Base-by-base conservation (phyloP, 2,888 invertebrate genomes). In the Augiades crinisus region DNA sequence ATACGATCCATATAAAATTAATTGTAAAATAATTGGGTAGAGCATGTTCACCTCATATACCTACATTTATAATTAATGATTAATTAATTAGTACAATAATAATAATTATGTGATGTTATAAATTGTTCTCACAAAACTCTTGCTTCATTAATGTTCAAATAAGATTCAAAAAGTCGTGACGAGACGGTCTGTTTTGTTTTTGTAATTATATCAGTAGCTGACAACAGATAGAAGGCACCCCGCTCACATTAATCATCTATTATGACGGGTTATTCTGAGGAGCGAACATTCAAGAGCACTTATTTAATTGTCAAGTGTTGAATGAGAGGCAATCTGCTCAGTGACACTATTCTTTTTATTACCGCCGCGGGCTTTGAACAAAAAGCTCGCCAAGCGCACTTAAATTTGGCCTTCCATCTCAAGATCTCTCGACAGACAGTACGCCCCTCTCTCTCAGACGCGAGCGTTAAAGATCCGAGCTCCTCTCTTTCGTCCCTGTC, bases 231-330 rank as follows among this genome's bases (percentile, higher is more conserved):
- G 81, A 81, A 82, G 82, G 78, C 74, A 70, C 67, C 70, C 67
- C 59, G 66, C 64, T 66, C 72, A 65, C 77, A 83, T 86, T 81
- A 83, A 86, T 86, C 84, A 84, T 74, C 71, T 76, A 78, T 81
- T 82, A 76, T 82, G 83, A 85, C 81, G 79, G 78, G 70, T 75
- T 66, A 66, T 74, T 79, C 72, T 73, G 72, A 74, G 70, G 71
- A 75, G 73, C 74, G 75, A 75, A 74, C 78, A 75, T 77, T 80
- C 77, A 72, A 81, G 78, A 81, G 73, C 81, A 76, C 83, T 87
- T 83, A 87, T 86, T 85, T 86, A 88, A 88, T 88, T 85, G 85
- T 87, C 78, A 79, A 84, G 82, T 77, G 78, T 75, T 81, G 86
- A 85, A 85, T 82, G 78, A 82, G 80, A 74, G 77, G 81, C 84